phyloP scores from a whole-genome alignment of 2,797 vertebrate genomes.

The Acrossocheilus wenchowensis region DNA sequence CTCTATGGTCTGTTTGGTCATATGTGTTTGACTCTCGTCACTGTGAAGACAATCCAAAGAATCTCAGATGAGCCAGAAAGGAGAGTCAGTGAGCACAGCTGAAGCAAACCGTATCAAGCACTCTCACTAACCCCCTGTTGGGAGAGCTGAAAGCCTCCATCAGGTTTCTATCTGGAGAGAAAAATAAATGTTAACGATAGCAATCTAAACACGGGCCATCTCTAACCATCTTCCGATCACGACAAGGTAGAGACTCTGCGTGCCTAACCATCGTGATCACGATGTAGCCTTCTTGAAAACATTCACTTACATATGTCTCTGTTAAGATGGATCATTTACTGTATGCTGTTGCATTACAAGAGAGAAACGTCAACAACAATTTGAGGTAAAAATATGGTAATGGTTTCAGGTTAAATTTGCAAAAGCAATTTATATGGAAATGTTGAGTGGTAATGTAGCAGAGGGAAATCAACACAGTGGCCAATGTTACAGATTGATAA shows the following conservation, averaged over 20 bases:
- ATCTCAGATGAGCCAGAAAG: conserved; percentile 49
- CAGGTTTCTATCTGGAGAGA: conserved; percentile 47
- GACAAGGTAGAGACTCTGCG: background rate
- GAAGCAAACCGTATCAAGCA: conserved; percentile 45
- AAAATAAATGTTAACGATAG: conserved; percentile 49
- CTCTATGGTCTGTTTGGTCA: conserved; percentile 58
- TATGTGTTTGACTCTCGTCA: conserved; percentile 65
- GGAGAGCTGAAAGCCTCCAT: conserved; percentile 48
- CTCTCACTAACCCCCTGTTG: conserved; percentile 51
- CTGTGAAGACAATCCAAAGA: conserved; percentile 27
- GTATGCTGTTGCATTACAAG: conserved; percentile 37
- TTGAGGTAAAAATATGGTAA: conserved; percentile 77
- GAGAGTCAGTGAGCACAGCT: conserved; percentile 40
- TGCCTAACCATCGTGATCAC: conserved; percentile 4
- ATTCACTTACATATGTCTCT: conserved; percentile 28
- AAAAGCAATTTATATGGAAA: conserved; percentile 86
- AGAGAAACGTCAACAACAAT: conserved; percentile 71
- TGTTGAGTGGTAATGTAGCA: conserved; percentile 74
- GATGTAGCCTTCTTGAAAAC: conserved; percentile 26
- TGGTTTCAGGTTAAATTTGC: conserved; percentile 80
- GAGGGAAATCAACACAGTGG: conserved; percentile 74
- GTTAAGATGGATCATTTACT: conserved; percentile 40
- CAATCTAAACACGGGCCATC: conserved; percentile 38
- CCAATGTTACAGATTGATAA: conserved; percentile 77
- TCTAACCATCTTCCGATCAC: conserved; percentile 25